Base-by-base conservation (phyloP, 53 echinoderm and acorn worm species). In the Mesocentrotus franciscanus region DNA sequence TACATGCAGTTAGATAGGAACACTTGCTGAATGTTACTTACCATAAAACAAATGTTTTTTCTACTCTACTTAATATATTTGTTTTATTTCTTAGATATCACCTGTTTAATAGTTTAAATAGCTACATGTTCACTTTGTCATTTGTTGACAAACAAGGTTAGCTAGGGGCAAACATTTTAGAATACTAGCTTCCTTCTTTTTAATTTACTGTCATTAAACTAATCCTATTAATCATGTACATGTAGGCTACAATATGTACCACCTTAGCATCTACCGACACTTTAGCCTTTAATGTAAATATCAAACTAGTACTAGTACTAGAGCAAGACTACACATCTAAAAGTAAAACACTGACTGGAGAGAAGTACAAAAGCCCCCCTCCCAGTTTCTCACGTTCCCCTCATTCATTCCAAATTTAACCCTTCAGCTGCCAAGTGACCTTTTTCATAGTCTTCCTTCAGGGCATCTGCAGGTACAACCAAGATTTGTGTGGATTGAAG, bases 381-480 rank as follows among this genome's bases (percentile, higher is more conserved):
- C 32, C 90, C 57, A 56, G 57, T 90, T 90, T 90, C 90, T 90
- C 90, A 90, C 90, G 29, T 30, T 90, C 29, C 90, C 60, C 35
- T 36, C 30, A 90, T 90, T 90, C 90, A 90, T 90, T 32, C 32
- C 90, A 0, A 27, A 1, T 59, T 90, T 90, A 90, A 90, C 90
- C 90, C 90, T 16, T 90, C 15, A 59, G 90, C 60, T 90, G 90
- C 90, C 90, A 14, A 90, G 30, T 36, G 60, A 90, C 58, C 90
- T 36, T 90, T 56, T 27, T 90, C 59, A 27, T 27, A n/a, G 56
- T 74, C 11, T 74, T 39, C 81, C 42, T 42, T 39, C 8, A 17
- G 81, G 36, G 22, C 81, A 39, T 36, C 81, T 27, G 15, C 8
- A 18, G 39, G 39, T 42, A 76, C 5, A 42, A n/a, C 39, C 74